These are phyloP conservation scores for Seira ritae DNA, from an alignment of 2,888 invertebrate genomes.

Conservation along the genomic window DNA sequence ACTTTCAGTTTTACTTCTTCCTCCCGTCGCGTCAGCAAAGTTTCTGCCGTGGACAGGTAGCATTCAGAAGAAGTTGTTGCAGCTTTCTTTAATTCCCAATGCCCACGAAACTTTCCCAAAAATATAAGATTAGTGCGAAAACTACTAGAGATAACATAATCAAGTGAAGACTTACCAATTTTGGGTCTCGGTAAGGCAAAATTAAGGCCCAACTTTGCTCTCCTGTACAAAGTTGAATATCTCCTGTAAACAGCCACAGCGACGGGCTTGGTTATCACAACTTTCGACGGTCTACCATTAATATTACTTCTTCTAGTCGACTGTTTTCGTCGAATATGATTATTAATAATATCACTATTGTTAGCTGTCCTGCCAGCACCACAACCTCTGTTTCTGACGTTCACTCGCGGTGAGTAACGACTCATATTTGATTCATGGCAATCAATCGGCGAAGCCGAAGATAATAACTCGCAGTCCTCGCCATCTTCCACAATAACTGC, in stretches of 20 bases:
- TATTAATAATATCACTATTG: constrained; percentile 31
- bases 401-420: constrained; percentile 13
- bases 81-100: neutral
- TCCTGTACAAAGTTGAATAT: constrained; percentile 69
- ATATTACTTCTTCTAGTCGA: constrained; percentile 49
- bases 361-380: neutral
- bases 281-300: constrained; percentile 53
- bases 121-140: neutral
- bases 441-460: neutral
- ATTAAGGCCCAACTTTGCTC: constrained; percentile 69
- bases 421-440: constrained; percentile 25
- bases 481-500: constrained; percentile 20
- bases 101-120: neutral
- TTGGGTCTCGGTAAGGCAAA: constrained; percentile 70
- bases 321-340: constrained; percentile 50
- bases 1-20: neutral
- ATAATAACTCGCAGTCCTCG: neutral
- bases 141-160: neutral
- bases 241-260: constrained; percentile 66
- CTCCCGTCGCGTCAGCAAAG: neutral
- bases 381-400: constrained; percentile 11
- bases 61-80: too few relatives aligned
- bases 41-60: neutral
- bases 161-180: constrained; percentile 66
- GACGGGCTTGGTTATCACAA: constrained; percentile 64